Evolutionary conservation across 2,888 invertebrate species (phyloP).

Genomic region (Diaperis boleti): DNA sequence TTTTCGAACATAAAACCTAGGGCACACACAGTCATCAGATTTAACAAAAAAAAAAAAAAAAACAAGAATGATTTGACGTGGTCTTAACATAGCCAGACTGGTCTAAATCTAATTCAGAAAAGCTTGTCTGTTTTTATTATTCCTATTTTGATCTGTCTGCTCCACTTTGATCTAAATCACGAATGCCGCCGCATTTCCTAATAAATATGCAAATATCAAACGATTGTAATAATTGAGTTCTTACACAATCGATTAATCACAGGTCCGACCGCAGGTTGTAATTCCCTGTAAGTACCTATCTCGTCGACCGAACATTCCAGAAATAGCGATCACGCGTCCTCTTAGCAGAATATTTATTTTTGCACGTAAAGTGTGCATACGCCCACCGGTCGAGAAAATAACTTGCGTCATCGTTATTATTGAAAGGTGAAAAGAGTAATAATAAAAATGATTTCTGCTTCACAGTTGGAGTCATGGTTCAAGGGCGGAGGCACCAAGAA

Average conservation of each 20-base stretch:
- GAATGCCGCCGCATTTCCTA: too few species aligned
- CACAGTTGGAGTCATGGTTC: constrained; percentile 65
- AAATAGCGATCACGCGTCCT: neutral
- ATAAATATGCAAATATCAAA: too few species aligned
- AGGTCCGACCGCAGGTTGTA: neutral
- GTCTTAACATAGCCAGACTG: too few species aligned
- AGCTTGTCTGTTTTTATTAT: too few species aligned
- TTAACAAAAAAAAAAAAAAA: too few species aligned
- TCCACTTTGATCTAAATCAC: too few species aligned
- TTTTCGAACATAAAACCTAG: too few species aligned
- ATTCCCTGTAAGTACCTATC: too few species aligned
- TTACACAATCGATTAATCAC: neutral
- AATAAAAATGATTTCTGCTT: neutral
- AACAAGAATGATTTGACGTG: too few species aligned
- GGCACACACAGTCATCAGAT: too few species aligned
- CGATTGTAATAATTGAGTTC: neutral
- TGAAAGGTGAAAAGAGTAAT: constrained; percentile 1
- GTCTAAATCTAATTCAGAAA: too few species aligned
- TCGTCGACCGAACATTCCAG: neutral
- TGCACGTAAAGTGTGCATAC: neutral
- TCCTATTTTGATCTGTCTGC: too few species aligned
- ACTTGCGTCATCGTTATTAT: constrained; percentile 15
- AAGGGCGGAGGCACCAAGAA: constrained; percentile 59
- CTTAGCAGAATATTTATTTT: constrained; percentile 14
- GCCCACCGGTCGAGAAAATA: constrained; percentile 2